Evolutionary conservation across 2,888 invertebrate genomes (phyloP), one percentile per base, ranked within the genome.

Genomic region (Acholoe squamosa): DNA sequence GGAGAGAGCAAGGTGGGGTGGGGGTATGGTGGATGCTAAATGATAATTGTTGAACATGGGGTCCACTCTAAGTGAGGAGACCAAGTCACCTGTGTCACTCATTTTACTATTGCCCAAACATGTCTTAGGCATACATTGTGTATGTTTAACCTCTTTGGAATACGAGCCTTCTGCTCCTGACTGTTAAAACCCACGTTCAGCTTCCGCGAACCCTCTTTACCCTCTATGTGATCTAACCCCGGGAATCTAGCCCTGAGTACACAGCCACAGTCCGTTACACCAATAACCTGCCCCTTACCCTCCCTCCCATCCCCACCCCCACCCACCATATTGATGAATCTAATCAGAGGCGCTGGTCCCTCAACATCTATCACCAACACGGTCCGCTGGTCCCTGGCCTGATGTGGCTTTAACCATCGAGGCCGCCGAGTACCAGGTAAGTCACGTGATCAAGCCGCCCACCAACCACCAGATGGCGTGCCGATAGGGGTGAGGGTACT

Each of bases 281-380:
- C 10, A 3, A 61, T 3, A 61, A 12, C 84, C 34, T 34, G 10
- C 51, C 84, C 84, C 84, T n/a, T 22, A 0, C 43, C 43, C 0
- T 51, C 84, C 84, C 22, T 43, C 84, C 51, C 77, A 25, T 77
- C 5, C 77, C 77, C 31, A n/a, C n/a, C n/a, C 80, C 43, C 80
- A 67, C 67, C 67, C 71, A 71, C 25, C 71, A 71, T 71, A 71
- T 71, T 71, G 71, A 71, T 71, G 71, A 71, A 25, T 71, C 71
- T 71, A 71, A 71, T 71, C 71, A 71, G 71, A 7, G 7, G 3
- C 28, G 71, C 71, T 25, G 28, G 71, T 28, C 71, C 31, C 28
- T 28, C 31, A 71, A 14, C 71, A 25, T 71, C 28, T 71, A 71
- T 71, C 71, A 71, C 71, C 71, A 71, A 22, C 71, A 71, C 71